Conservation (phyloP, 1,140 invertebrate genomes). For the Scaptomyza graminum region DNA sequence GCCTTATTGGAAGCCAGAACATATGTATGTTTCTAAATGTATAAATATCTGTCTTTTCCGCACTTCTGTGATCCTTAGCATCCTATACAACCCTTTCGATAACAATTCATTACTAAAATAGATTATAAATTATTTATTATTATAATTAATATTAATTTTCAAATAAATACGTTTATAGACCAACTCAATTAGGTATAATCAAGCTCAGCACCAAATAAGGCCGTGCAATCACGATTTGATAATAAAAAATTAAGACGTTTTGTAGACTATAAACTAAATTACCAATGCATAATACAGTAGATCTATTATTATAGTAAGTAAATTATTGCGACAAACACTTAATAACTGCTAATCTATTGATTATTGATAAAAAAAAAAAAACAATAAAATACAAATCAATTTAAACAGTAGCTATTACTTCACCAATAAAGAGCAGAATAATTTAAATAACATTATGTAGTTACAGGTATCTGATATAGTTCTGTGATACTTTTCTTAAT, state of each 20-base stretch:
- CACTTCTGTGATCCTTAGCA: too few species aligned
- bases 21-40: too few species aligned
- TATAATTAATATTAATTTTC: conserved; percentile 9
- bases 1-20: too few species aligned
- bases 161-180: conserved; percentile 16
- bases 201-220: conserved; percentile 1
- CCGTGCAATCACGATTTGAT: not conserved
- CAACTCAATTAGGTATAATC: conserved; percentile 12
- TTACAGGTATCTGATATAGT: too few species aligned
- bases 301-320: not conserved
- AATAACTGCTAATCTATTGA: not conserved
- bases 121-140: too few species aligned
- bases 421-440: too few species aligned
- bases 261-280: conserved; percentile 20
- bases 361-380: too few species aligned
- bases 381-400: not conserved
- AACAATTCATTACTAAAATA: too few species aligned
- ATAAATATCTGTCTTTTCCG: too few species aligned
- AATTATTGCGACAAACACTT: not conserved
- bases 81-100: too few species aligned
- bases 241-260: conserved; percentile 17
- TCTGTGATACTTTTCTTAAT: too few species aligned
- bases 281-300: not conserved
- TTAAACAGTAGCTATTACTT: not conserved
- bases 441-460: too few species aligned